Evolutionary conservation across 2,888 invertebrate species (phyloP), one percentile per base, ranked within the genome.

Genomic region (Chrysolina americana): DNA sequence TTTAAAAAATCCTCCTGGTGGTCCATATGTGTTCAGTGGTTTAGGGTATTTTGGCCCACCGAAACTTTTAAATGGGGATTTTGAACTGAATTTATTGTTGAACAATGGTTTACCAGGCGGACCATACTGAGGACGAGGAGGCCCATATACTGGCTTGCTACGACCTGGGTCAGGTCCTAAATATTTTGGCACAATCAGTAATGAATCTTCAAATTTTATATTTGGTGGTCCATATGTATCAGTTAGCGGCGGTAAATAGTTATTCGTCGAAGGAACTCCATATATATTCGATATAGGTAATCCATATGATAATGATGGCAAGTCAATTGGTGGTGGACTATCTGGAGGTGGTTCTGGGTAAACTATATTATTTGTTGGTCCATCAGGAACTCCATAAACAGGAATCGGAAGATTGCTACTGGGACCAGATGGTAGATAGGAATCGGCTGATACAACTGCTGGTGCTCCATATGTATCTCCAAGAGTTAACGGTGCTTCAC

Each of bases 351-450:
- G 90, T 65, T 86, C 86, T n/a, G 89, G 89, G 81, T 89, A 89
- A 63, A 88, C 83, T 44, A 88, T 77, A 71, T 87, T 88, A 78
- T 87, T 87, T 4, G 86, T 83, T 10, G 89, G 88, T 63, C 88
- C 85, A 76, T 90, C 89, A 5, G 92, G 92, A 0, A 90, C 90
- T 70, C 92, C 92, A 83, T 92, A 92, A 0, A 92, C 89, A 19
- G 92, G 91, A 2, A 89, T 88, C 1, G 92, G 92, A 15, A 89
- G 86, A 73, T 90, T 90, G 87, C 90, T 89, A 69, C 85, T 83
- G 47, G 83, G 80, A 50, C 79, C 77, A 76, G 87, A 78, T 50
- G 87, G 86, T 41, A 85, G 81, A 75, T 88, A 87, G 0, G 86
- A 81, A 75, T 86, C 83, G 19, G 91, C 90, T 0, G 89, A 89